Percentiles rank a stretch among this genome's conserved stretches.
These are phyloP conservation scores for Vulpes ferrilata DNA, from an alignment of 2,113 vertebrate species.

Conservation along the genomic window DNA sequence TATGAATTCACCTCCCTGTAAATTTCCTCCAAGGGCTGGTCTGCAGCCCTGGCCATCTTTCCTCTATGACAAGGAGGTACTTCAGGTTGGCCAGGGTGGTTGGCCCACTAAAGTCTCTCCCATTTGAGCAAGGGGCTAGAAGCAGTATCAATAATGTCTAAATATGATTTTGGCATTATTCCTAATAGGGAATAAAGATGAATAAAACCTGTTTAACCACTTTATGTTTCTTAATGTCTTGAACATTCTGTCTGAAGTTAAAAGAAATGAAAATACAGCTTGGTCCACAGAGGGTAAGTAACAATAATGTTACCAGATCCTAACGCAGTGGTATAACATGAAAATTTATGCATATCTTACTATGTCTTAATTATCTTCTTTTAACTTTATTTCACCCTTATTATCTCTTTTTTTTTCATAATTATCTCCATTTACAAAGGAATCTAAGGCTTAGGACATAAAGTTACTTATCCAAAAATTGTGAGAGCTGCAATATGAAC, in stretches of 20 bases:
- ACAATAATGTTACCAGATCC: background rate
- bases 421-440: constrained; percentile 8
- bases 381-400: background rate
- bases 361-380: background rate
- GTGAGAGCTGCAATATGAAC: background rate
- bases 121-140: background rate
- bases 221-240: background rate
- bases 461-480: background rate
- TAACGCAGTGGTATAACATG: background rate
- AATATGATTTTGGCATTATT: background rate
- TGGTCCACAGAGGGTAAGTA: background rate
- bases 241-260: background rate
- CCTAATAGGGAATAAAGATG: background rate
- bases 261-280: constrained; percentile 28
- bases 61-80: background rate
- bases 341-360: background rate
- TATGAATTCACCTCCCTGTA: background rate
- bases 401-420: background rate
- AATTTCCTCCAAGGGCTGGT: background rate
- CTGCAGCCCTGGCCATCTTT: background rate
- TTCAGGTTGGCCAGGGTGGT: background rate
- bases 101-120: background rate
- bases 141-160: background rate
- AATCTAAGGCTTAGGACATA: background rate
- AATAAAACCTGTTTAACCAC: background rate